Evolutionary conservation across 2,113 vertebrate genomes (phyloP).

Genomic region (Microcebus jonahi): DNA sequence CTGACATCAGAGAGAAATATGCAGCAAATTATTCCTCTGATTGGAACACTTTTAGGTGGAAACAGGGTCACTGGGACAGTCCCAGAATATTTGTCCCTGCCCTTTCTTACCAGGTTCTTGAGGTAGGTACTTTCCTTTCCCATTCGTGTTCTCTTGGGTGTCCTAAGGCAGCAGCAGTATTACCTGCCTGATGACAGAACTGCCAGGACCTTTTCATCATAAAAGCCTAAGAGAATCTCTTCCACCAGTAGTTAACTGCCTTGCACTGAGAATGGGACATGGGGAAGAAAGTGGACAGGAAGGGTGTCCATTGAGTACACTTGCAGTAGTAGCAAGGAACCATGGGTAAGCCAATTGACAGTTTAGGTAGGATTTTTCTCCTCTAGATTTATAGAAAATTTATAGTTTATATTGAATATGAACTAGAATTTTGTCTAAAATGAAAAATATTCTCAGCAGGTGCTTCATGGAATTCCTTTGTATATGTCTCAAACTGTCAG

Average conservation of each 20-base stretch:
- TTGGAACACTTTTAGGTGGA: not conserved
- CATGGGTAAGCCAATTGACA: not conserved
- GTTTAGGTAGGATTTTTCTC: not conserved
- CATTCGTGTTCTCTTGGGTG: not conserved
- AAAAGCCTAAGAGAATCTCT: not conserved
- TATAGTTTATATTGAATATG: not conserved
- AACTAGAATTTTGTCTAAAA: constrained; percentile 22
- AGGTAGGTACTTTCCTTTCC: not conserved
- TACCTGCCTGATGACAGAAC: not conserved
- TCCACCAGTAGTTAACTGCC: not conserved
- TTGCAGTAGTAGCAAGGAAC: not conserved
- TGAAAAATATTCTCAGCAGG: not conserved
- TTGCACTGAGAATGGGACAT: not conserved
- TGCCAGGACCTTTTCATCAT: not conserved
- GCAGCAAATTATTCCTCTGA: not conserved
- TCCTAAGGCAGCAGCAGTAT: not conserved
- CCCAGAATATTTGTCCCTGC: not conserved
- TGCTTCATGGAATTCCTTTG: not conserved
- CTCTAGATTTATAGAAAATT: not conserved
- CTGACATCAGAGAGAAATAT: not conserved
- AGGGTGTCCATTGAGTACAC: not conserved
- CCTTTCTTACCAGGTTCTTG: not conserved
- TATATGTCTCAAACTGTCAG: not conserved
- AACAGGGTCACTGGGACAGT: not conserved
- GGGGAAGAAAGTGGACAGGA: not conserved